phyloP scores from a whole-genome alignment of 2,888 invertebrate species.

The Notodonta ziczac region DNA sequence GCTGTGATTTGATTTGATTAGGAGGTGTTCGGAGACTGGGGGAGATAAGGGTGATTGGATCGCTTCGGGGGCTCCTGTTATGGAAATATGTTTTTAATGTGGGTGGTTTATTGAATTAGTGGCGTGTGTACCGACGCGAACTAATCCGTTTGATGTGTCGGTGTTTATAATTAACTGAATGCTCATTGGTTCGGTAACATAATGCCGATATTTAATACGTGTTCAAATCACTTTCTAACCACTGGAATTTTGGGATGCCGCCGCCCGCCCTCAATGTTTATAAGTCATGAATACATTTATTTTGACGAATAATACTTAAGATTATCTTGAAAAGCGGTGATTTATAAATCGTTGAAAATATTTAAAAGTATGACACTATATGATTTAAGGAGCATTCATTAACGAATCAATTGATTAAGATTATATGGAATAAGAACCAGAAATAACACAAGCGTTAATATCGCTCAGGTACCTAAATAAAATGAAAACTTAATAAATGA shows the following conservation, averaged over 20 bases:
- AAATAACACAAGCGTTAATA: no score
- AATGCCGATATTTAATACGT: constrained; percentile 36
- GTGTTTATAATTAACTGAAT: constrained; percentile 59
- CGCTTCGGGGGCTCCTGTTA: constrained; percentile 67
- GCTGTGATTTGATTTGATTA: constrained; percentile 85
- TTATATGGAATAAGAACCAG: no score
- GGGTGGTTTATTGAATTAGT: constrained; percentile 82
- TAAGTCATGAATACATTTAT: no score
- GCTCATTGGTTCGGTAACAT: constrained; percentile 56
- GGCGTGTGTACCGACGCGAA: constrained; percentile 68
- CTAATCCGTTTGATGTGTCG: constrained; percentile 68
- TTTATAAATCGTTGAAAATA: no score
- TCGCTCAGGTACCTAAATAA: no score
- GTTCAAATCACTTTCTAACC: constrained; percentile 33
- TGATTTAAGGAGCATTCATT: no score
- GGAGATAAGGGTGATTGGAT: constrained; percentile 83
- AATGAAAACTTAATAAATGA: no score
- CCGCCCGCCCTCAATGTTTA: not conserved
- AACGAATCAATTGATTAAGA: no score
- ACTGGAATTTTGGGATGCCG: constrained; percentile 14
- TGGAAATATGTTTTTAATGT: constrained; percentile 85
- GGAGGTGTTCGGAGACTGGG: constrained; percentile 80
- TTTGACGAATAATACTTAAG: no score
- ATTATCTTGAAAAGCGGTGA: no score
- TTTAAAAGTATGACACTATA: no score